Percentiles rank a stretch among this genome's conserved stretches.
Conservation (phyloP, 2,113 vertebrate species). For the Hippocampus comes region DNA sequence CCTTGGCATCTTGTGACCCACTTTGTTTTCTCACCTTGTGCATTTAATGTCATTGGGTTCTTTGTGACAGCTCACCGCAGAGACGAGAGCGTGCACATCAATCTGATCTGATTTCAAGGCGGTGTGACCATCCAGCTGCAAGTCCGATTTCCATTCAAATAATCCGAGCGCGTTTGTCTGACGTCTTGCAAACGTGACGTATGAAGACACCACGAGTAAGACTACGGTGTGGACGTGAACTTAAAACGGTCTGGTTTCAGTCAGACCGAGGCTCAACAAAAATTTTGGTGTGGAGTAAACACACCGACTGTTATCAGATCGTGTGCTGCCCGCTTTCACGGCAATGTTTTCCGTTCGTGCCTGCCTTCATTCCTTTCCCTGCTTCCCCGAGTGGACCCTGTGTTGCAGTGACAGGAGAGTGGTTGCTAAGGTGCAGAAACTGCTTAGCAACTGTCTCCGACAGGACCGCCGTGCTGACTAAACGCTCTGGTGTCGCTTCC, state of each 20-base stretch:
- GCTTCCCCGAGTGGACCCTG: slow-evolving; percentile 22
- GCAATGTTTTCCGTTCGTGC: slow-evolving; percentile 25
- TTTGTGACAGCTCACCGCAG: background rate
- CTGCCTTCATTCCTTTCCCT: slow-evolving; percentile 9
- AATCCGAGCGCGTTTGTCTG: background rate
- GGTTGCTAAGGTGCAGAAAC: slow-evolving; percentile 73
- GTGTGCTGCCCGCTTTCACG: slow-evolving; percentile 2
- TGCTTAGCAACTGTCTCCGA: slow-evolving; percentile 77
- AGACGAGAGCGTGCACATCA: background rate
- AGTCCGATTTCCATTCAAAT: background rate
- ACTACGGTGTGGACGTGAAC: background rate
- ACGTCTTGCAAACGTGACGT: background rate
- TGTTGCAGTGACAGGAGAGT: slow-evolving; percentile 42
- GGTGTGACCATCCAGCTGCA: background rate
- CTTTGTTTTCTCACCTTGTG: background rate
- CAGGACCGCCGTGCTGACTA: slow-evolving; percentile 62
- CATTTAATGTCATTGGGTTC: background rate
- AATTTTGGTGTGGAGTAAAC: too few relatives aligned
- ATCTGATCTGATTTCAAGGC: background rate
- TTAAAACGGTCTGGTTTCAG: background rate
- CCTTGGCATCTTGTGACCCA: background rate
- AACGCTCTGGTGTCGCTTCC: slow-evolving; percentile 66
- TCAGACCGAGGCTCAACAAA: background rate
- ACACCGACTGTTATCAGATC: background rate
- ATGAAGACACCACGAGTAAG: background rate